A percentile compares a stretch with the other conserved stretches of the same genome.
phyloP scores from a whole-genome alignment of 2,888 invertebrate species.

The Coleophora deauratella region DNA sequence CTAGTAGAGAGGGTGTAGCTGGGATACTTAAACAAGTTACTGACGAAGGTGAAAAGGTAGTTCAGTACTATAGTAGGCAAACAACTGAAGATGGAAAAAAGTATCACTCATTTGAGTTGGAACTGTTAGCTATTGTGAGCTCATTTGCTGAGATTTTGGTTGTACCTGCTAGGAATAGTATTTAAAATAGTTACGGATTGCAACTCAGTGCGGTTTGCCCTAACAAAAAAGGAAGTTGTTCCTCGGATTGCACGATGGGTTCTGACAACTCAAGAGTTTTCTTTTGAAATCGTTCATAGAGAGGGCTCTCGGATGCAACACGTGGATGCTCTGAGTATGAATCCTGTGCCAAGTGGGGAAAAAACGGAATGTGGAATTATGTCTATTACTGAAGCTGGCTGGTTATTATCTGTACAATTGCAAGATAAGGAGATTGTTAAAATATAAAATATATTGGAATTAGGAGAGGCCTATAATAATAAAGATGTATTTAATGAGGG shows the following conservation, averaged over 20 bases:
- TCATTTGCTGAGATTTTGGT: slow-evolving; percentile 24
- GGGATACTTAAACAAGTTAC: slow-evolving; percentile 26
- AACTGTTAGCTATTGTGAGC: slow-evolving; percentile 33
- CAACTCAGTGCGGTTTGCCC: slow-evolving; percentile 14
- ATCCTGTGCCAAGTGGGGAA: slow-evolving; percentile 13
- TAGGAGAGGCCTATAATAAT: slow-evolving; percentile 18
- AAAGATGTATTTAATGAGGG: slow-evolving; percentile 20
- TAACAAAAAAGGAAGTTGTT: slow-evolving; percentile 22
- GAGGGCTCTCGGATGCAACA: slow-evolving; percentile 17
- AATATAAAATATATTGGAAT: slow-evolving; percentile 12
- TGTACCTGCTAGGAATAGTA: slow-evolving; percentile 23
- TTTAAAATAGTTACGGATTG: slow-evolving; percentile 20
- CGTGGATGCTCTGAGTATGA: slow-evolving; percentile 17
- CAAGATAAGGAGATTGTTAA: slow-evolving; percentile 15
- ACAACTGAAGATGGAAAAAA: slow-evolving; percentile 29
- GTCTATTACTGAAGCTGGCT: slow-evolving; percentile 17
- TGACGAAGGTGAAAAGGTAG: slow-evolving; percentile 19
- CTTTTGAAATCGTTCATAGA: slow-evolving; percentile 15
- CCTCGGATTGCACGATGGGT: slow-evolving; percentile 23
- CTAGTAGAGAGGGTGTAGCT: slow-evolving; percentile 28
- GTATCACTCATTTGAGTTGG: slow-evolving; percentile 36
- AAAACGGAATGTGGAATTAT: slow-evolving; percentile 20
- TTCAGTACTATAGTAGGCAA: slow-evolving; percentile 29
- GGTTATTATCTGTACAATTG: slow-evolving; percentile 19
- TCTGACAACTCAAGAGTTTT: slow-evolving; percentile 18